Evolutionary conservation across 2,113 vertebrate genomes (phyloP), one percentile per base, ranked within the genome.

Genomic region (Dicaeum eximium): DNA sequence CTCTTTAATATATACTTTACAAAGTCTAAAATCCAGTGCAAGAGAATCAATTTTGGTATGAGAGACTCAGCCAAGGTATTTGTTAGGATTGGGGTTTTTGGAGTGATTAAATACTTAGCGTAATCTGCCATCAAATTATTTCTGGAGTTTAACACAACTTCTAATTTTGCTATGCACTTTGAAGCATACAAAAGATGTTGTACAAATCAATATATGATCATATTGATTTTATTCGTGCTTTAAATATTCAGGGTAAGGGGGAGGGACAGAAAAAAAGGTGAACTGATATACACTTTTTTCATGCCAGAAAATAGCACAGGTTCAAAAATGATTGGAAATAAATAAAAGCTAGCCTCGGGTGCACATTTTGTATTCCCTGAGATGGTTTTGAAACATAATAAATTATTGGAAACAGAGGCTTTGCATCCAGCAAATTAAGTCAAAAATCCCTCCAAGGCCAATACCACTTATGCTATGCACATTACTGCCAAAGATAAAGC

Each of bases 401-500:
- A 97, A 97, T 97, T 98, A 96, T 95, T 87, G 80, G 86, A 94
- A 97, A 96, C 79, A 92, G 95, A 93, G 86, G 93, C 80, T 96
- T 95, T 25, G 61, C 96, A 98, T 97, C 97, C 95, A 97, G 96
- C 85, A 97, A 97, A 98, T 98, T 97, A 98, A 97, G 97, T 96
- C 93, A 96, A 97, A 97, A 94, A 91, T 82, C 88, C 93, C 97
- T 97, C 86, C 96, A 97, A 98, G 97, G 97, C 97, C 95, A 97
- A 96, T 85, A 96, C 91, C 96, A 97, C 96, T 97, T 97, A 96
- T 31, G 93, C 91, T 96, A 75, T 86, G 89, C 95, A 93, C 93
- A 79, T 91, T 94, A 96, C 92, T 95, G 95, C 94, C 96, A 94
- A 93, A 93, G 95, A 88, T 81, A 95, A 86, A 95, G 86, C 94